Evolutionary conservation across 2,797 vertebrate species (phyloP).

Genomic region (Enteromius unitaeniatus): DNA sequence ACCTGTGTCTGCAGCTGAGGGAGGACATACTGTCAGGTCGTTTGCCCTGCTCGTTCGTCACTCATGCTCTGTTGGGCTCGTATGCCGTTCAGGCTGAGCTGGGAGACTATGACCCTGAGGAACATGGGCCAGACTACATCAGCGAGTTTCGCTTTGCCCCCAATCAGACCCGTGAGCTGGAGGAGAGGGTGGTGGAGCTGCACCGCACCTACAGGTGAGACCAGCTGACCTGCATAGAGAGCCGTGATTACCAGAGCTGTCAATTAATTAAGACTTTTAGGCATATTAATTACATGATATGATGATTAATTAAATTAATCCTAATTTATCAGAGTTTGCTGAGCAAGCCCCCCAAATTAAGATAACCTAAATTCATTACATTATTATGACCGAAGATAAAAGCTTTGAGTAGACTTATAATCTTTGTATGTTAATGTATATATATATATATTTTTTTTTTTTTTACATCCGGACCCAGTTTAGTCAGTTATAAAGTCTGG

Average conservation of each 20-base stretch:
- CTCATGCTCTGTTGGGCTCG: conserved; percentile 94
- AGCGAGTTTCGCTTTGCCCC: conserved; percentile 93
- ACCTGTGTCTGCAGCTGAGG: conserved; percentile 95
- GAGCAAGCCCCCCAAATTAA: background rate
- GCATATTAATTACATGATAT: conserved; percentile 16
- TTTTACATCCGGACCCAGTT: background rate
- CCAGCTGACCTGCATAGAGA: background rate
- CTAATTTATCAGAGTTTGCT: conserved; percentile 4
- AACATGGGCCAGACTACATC: conserved; percentile 91
- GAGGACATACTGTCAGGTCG: conserved; percentile 95
- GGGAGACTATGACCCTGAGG: conserved; percentile 91
- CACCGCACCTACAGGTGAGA: conserved; percentile 92
- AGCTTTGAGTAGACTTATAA: background rate
- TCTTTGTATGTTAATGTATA: background rate
- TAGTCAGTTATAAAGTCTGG: background rate
- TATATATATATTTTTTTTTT: too few species aligned
- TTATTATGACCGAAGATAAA: background rate
- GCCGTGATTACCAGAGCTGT: background rate
- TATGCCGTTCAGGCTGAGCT: conserved; percentile 95
- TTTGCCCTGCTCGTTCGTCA: conserved; percentile 96
- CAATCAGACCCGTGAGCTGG: conserved; percentile 94
- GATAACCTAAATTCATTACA: conserved; percentile 1
- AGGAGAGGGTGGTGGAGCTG: conserved; percentile 96
- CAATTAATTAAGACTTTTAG: background rate
- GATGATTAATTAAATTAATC: conserved; percentile 11